These are phyloP conservation scores for Perdix hodgsoniae DNA, from an alignment of 2,797 vertebrate species.

Conservation along the genomic window DNA sequence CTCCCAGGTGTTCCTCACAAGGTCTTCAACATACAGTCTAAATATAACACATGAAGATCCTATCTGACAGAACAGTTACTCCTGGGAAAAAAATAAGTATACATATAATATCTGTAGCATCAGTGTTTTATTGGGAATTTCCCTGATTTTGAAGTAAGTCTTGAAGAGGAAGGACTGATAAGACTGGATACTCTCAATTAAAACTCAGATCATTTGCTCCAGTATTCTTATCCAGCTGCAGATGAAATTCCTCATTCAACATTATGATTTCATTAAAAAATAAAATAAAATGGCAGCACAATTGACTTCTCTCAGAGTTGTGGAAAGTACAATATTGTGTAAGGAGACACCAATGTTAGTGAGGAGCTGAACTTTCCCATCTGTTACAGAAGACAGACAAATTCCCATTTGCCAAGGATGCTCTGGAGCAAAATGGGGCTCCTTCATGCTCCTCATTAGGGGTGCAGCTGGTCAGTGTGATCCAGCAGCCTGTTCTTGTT, in stretches of 20 bases:
- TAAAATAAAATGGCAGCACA: neutral
- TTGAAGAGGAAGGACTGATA: neutral
- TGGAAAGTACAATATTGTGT: rapidly evolving
- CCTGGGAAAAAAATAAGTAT: neutral
- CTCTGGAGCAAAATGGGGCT: neutral
- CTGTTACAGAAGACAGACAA: neutral
- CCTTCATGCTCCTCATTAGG: neutral
- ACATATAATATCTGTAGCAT: neutral
- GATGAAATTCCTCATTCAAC: neutral
- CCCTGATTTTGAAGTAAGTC: neutral
- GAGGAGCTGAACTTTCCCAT: rapidly evolving
- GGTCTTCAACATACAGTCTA: neutral
- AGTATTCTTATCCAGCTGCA: neutral
- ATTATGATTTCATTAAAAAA: neutral
- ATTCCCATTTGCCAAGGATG: rapidly evolving
- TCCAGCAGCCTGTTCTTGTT: neutral
- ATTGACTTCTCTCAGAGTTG: neutral
- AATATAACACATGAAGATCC: neutral
- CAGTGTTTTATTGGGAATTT: neutral
- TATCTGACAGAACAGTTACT: neutral
- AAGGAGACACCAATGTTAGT: neutral
- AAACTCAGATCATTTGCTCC: neutral
- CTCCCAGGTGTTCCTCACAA: neutral
- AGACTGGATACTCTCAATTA: neutral
- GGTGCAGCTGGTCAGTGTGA: rapidly evolving